Evolutionary conservation across 2,797 vertebrate genomes (phyloP).

Genomic region (Sebastes alutus): DNA sequence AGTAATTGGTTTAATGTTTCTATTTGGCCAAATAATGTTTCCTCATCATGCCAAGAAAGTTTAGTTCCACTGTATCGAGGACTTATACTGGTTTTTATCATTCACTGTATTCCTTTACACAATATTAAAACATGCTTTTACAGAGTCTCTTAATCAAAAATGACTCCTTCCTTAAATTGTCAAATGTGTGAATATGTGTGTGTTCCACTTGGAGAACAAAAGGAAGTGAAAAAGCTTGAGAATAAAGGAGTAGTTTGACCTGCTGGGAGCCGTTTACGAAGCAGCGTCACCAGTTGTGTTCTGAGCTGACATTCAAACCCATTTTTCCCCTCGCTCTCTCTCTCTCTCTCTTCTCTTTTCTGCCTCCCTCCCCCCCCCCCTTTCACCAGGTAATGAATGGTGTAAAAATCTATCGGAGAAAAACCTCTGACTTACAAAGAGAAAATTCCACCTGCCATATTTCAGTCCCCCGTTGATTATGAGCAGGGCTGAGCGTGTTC

Average conservation of each 20-base stretch:
- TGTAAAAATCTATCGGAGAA: slow-evolving; percentile 49
- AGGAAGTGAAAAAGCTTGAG: slow-evolving; percentile 65
- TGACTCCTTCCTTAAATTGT: neutral
- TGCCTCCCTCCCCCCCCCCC: neutral
- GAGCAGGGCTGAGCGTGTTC: slow-evolving; percentile 52
- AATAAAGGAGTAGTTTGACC: slow-evolving; percentile 76
- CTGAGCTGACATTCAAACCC: slow-evolving; percentile 74
- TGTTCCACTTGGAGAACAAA: slow-evolving; percentile 65
- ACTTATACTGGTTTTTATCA: neutral
- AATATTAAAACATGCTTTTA: neutral
- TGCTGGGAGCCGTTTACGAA: slow-evolving; percentile 78
- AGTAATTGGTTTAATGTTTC: neutral
- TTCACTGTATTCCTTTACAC: neutral
- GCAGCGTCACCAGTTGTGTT: slow-evolving; percentile 62
- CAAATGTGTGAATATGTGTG: neutral
- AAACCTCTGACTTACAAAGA: slow-evolving; percentile 61
- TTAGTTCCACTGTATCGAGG: neutral
- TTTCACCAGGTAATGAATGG: slow-evolving; percentile 64
- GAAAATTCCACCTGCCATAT: slow-evolving; percentile 68
- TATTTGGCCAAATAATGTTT: no score
- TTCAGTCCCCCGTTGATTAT: slow-evolving; percentile 50
- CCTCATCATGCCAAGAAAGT: no score
- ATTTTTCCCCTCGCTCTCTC: slow-evolving; percentile 36
- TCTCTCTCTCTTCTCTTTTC: neutral
- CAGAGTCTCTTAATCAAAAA: neutral